Conservation (phyloP, 2,797 vertebrate species). For the Naso thynnoides region DNA sequence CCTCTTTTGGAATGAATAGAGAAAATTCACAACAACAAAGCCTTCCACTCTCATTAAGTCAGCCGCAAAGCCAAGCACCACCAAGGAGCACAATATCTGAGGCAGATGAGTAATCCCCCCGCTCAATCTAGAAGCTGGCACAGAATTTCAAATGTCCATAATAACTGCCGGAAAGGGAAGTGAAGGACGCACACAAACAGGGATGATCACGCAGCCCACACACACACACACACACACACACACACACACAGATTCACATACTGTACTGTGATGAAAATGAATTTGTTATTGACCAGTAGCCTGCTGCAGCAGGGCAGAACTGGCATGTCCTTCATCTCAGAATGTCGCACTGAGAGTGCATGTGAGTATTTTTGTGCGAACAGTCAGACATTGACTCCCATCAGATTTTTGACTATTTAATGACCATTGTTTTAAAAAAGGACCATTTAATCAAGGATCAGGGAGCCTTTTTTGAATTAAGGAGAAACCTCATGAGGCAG, state of each 20-base stretch:
- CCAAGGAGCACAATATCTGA: conserved; percentile 83
- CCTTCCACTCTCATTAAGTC: conserved; percentile 87
- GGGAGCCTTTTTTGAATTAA: conserved; percentile 3
- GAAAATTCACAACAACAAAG: conserved; percentile 90
- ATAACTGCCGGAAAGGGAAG: conserved; percentile 81
- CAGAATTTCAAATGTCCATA: conserved; percentile 86
- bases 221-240: conserved; percentile 15
- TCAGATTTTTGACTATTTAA: conserved; percentile 22
- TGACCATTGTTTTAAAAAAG: conserved; percentile 21
- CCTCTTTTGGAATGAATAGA: conserved; percentile 86
- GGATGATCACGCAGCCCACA: conserved; percentile 2
- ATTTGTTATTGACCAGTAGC: conserved; percentile 76
- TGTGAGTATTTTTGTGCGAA: conserved; percentile 58
- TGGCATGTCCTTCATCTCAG: conserved; percentile 72
- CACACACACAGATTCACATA: conserved; percentile 10
- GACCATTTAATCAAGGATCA: conserved; percentile 21
- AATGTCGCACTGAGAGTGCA: conserved; percentile 59
- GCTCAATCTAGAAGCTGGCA: conserved; percentile 82
- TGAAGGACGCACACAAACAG: conserved; percentile 70
- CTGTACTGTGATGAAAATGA: conserved; percentile 65
- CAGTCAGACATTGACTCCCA: conserved; percentile 31
- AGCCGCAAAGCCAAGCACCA: conserved; percentile 80
- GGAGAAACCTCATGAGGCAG: conserved; percentile 10
- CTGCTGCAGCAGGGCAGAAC: conserved; percentile 70
- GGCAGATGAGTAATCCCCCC: conserved; percentile 84